Percentiles rank a stretch among this genome's conserved stretches.
Conservation (phyloP, 2,888 invertebrate genomes). For the Notocelia uddmanniana region DNA sequence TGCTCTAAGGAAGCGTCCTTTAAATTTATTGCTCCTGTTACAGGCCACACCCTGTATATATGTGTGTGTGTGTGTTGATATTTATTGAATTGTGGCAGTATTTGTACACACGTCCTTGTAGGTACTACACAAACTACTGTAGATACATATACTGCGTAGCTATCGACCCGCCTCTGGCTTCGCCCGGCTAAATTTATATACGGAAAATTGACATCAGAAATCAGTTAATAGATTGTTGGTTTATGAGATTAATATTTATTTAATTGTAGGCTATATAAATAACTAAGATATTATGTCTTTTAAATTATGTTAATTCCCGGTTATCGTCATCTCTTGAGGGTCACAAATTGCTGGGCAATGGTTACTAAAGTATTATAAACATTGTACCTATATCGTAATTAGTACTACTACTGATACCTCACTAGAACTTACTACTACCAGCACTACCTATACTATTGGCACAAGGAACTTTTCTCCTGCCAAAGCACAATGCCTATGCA, state of each 20-base stretch:
- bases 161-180: slow-evolving; percentile 25
- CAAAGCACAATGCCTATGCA: too few species aligned
- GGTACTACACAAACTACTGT: neutral
- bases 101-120: neutral
- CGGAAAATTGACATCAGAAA: slow-evolving; percentile 33
- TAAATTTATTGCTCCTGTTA: too few species aligned
- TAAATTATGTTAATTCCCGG: slow-evolving; percentile 1
- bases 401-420: too few species aligned
- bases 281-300: slow-evolving; percentile 21
- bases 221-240: slow-evolving; percentile 29
- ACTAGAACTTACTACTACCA: too few species aligned
- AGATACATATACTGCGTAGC: neutral
- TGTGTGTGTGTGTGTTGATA: too few species aligned
- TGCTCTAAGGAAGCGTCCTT: too few species aligned
- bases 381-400: too few species aligned
- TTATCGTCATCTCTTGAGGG: neutral
- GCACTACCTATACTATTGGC: too few species aligned
- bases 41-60: too few species aligned
- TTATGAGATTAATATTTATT: slow-evolving; percentile 17
- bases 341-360: neutral
- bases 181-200: slow-evolving; percentile 24
- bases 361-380: neutral
- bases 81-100: too few species aligned
- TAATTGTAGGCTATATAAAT: slow-evolving; percentile 25
- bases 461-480: too few species aligned